Evolutionary conservation across 2,888 invertebrate genomes (phyloP).

Genomic region (Electrophaes corylata): DNA sequence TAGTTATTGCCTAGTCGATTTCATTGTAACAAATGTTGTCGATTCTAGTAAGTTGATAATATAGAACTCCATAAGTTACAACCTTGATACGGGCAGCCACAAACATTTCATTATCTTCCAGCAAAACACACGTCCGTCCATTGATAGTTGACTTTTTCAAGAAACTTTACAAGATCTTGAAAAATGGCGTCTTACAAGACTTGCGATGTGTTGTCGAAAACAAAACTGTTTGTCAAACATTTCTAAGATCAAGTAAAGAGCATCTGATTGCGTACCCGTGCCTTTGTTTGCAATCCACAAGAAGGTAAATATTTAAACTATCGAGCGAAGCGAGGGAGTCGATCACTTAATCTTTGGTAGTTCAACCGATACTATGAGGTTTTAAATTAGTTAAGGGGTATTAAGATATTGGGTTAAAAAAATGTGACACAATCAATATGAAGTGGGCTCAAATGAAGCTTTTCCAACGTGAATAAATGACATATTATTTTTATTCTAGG

Average conservation of each 20-base stretch:
- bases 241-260: constrained; percentile 2
- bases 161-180: not conserved
- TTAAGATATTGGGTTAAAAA: too few species aligned
- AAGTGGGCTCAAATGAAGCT: too few species aligned
- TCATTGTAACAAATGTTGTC: not conserved
- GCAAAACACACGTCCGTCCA: constrained; percentile 31
- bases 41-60: not conserved
- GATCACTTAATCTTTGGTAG: too few species aligned
- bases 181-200: constrained; percentile 3
- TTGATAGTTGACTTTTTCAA: not conserved
- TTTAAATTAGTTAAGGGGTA: too few species aligned
- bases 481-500: too few species aligned
- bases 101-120: constrained; percentile 47
- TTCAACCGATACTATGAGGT: too few species aligned
- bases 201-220: not conserved
- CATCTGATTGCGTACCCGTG: constrained; percentile 3
- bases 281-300: constrained; percentile 10
- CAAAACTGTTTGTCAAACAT: constrained; percentile 14
- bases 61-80: constrained; percentile 5
- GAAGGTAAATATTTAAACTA: not conserved
- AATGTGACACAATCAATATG: too few species aligned
- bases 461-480: too few species aligned
- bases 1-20: not conserved
- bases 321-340: not conserved
- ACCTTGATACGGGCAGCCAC: constrained; percentile 51